These are phyloP conservation scores for Drosophila mettleri DNA, from an alignment of 2,888 invertebrate species.

Conservation along the genomic window DNA sequence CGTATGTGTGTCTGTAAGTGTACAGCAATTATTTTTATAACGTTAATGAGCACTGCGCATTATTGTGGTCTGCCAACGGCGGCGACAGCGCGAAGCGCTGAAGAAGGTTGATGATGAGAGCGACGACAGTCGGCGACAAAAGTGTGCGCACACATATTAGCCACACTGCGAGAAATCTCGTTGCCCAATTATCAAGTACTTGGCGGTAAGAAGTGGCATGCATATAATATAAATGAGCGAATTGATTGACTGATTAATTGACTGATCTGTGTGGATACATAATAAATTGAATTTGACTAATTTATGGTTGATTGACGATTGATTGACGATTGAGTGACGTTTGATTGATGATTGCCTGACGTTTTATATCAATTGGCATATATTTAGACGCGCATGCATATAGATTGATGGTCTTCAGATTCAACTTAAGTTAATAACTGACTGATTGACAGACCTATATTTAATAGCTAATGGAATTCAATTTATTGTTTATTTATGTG, in stretches of 20 bases:
- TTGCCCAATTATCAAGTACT: too few species aligned
- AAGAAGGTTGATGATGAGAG: slow-evolving; percentile 13
- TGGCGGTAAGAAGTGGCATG: too few species aligned
- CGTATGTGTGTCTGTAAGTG: slow-evolving; percentile 49
- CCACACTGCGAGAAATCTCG: slow-evolving; percentile 23
- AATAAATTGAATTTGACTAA: too few species aligned
- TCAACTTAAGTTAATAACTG: not conserved
- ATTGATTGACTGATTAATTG: not conserved
- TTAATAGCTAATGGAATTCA: too few species aligned
- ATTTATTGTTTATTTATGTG: too few species aligned
- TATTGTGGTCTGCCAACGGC: slow-evolving; percentile 62
- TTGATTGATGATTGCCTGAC: not conserved
- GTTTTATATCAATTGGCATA: too few species aligned
- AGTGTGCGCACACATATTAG: slow-evolving; percentile 40
- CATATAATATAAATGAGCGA: not conserved
- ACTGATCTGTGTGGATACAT: not conserved
- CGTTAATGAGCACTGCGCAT: slow-evolving; percentile 77
- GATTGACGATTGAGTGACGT: not conserved
- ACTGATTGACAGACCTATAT: not conserved
- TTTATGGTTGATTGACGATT: not conserved
- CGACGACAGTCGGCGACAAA: slow-evolving; percentile 56
- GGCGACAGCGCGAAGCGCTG: slow-evolving; percentile 17
- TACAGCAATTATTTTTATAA: slow-evolving; percentile 78
- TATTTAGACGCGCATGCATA: too few species aligned
- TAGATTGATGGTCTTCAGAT: too few species aligned